These are phyloP conservation scores for Furnarius figulus DNA, from an alignment of 2,113 vertebrate species.

Conservation along the genomic window DNA sequence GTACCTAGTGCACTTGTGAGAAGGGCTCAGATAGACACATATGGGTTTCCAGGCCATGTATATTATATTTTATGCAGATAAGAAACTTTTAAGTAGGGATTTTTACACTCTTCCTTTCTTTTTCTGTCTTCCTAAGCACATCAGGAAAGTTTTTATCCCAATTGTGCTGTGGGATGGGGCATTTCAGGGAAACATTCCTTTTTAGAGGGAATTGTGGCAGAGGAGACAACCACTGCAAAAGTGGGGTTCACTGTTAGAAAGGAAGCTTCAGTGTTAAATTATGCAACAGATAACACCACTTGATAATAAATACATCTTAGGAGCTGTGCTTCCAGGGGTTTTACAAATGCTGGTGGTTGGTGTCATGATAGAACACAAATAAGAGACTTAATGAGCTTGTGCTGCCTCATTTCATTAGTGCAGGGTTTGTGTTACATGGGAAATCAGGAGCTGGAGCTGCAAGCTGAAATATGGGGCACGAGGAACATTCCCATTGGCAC, in stretches of 20 bases:
- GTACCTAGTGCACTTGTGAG: not conserved
- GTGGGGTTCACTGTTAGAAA: not conserved
- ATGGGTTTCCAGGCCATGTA: not conserved
- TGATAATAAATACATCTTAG: slow-evolving; percentile 43
- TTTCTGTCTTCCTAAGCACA: not conserved
- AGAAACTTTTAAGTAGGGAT: not conserved
- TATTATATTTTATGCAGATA: not conserved
- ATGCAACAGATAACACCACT: not conserved
- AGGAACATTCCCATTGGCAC: not conserved
- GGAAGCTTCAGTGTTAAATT: not conserved
- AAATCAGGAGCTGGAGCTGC: not conserved
- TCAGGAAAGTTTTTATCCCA: not conserved
- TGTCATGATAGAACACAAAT: not conserved
- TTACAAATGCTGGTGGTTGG: not conserved
- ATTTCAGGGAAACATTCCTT: not conserved
- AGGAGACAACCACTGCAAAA: not conserved
- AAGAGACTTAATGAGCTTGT: not conserved
- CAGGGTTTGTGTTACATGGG: not conserved
- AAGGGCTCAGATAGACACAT: not conserved
- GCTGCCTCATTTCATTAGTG: not conserved
- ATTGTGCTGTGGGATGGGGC: not conserved
- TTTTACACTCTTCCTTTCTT: not conserved
- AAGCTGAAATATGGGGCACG: not conserved
- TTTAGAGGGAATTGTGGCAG: not conserved
- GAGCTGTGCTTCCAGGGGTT: not conserved